Evolutionary conservation across 2,797 vertebrate species (phyloP), one percentile per base, ranked within the genome.

Genomic region (Cynopterus sphinx): DNA sequence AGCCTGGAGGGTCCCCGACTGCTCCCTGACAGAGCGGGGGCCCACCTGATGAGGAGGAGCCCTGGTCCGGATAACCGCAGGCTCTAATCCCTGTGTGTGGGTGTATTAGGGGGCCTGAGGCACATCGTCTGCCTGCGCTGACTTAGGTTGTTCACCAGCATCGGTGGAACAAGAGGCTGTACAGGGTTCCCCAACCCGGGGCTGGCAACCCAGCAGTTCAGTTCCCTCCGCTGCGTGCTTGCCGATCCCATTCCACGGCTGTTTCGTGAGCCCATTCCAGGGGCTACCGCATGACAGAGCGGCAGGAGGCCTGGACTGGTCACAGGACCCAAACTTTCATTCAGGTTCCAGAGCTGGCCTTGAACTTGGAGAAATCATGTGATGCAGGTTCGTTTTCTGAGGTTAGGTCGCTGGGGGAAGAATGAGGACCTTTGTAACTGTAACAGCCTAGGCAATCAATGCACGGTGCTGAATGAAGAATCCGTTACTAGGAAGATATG

Each of bases 31-130:
- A 41, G 41, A 71, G 51, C 33, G 57, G 0, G 33, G 65, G 12
- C 39, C 43, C 36, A 0, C 9, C 4, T 12, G 43, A 4, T 0
- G 5, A 1, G 22, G 11, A 22, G 51, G 41, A 49, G 41, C n/a
- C 36, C 31, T 9, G 12, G 36, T 7, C 4, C 53, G 19, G 19
- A 39, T 9, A 57, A 36, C 10, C 4, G 0, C 3, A 3, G 10
- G n/a, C 9, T 41, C 26, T 3, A 9, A 28, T 4, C 31, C 22
- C 3, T 0, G 0, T 9, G 22, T 21, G 26, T 9, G 17, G 16
- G 33, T 53, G 43, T 67, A 12, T 43, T 53, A 11, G 43, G 31
- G 33, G 19, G 21, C 26, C 4, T 19, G 16, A 26, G 39, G 15
- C 12, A 1, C 17, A 2, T 6, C 22, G 17, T 68, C 24, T n/a